Conservation (phyloP, 2,113 vertebrate genomes). For the Cyrtonyx montezumae region DNA sequence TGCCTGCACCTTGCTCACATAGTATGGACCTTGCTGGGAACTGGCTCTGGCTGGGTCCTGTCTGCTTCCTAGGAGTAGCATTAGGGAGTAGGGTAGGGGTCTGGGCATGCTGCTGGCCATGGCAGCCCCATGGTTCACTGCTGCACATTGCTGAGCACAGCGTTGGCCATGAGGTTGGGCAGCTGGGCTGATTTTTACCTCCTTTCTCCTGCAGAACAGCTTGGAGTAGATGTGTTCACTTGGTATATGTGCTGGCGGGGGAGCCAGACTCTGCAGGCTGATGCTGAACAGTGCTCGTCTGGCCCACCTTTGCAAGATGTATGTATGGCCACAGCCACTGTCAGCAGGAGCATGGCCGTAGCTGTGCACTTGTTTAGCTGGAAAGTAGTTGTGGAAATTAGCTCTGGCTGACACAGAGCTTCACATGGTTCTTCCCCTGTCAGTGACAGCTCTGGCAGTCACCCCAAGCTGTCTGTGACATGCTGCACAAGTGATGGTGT, state of each 20-base stretch:
- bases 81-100: accelerated
- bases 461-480: neutral
- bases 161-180: too few relatives aligned
- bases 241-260: neutral
- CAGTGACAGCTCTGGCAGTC: neutral
- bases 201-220: neutral
- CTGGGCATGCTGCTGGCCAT: neutral
- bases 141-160: neutral
- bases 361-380: neutral
- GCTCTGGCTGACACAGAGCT: neutral
- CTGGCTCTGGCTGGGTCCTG: neutral
- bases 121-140: neutral
- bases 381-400: neutral
- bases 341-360: neutral
- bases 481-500: neutral
- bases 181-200: neutral
- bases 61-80: accelerated
- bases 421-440: neutral
- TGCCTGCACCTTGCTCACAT: accelerated
- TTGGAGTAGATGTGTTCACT: neutral
- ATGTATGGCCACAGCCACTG: accelerated
- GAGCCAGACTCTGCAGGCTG: neutral
- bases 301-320: neutral
- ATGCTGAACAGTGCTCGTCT: neutral
- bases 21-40: neutral